These are phyloP conservation scores for Peribatodes rhomboidaria DNA, from an alignment of 2,888 invertebrate genomes.

Conservation along the genomic window DNA sequence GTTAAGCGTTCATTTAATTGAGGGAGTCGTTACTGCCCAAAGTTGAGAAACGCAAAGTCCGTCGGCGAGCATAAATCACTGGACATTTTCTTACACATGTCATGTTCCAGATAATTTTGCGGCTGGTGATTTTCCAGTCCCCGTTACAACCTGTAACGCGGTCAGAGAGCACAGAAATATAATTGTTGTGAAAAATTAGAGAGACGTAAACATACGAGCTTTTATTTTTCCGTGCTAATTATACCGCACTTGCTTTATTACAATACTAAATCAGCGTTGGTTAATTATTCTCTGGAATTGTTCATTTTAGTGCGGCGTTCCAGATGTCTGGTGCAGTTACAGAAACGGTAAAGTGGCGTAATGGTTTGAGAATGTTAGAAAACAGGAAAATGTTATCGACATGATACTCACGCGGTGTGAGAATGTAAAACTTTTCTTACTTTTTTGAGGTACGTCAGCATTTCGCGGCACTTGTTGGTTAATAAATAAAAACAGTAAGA, in stretches of 20 bases:
- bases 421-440: constrained; percentile 54
- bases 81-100: constrained; percentile 44
- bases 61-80: constrained; percentile 50
- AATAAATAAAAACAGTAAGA: constrained; percentile 34
- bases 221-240: constrained; percentile 50
- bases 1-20: constrained; percentile 62
- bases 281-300: constrained; percentile 39
- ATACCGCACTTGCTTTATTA: constrained; percentile 38
- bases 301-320: constrained; percentile 27
- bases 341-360: constrained; percentile 28
- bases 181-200: constrained; percentile 58
- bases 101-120: constrained; percentile 48
- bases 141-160: constrained; percentile 61
- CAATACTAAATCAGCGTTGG: constrained; percentile 38
- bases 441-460: constrained; percentile 71
- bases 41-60: constrained; percentile 49
- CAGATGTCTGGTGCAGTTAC: constrained; percentile 35
- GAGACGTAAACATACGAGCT: constrained; percentile 55
- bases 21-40: constrained; percentile 53
- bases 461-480: constrained; percentile 40
- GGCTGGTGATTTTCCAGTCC: constrained; percentile 50
- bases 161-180: constrained; percentile 62
- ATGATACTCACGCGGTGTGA: constrained; percentile 32
- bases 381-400: constrained; percentile 32
- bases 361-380: constrained; percentile 29